phyloP scores from a whole-genome alignment of 2,888 invertebrate genomes.

The Pyralis farinalis region DNA sequence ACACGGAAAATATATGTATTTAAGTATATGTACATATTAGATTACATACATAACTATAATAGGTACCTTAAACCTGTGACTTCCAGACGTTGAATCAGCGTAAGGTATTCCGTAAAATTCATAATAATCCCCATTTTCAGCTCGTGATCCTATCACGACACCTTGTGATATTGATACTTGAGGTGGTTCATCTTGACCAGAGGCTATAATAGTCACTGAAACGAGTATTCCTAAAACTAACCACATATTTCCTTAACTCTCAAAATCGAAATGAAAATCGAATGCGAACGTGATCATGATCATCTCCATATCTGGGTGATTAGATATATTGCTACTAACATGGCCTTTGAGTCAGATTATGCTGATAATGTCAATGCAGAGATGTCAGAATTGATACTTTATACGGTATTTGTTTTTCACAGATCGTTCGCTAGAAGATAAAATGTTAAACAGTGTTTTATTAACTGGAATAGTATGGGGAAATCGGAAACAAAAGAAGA shows the following conservation, averaged over 20 bases:
- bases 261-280: slow-evolving; percentile 27
- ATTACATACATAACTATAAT: too few species aligned
- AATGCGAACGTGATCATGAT: background rate
- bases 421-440: too few species aligned
- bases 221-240: slow-evolving; percentile 23
- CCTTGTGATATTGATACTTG: slow-evolving; percentile 49
- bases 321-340: too few species aligned
- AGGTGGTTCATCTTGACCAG: slow-evolving; percentile 29
- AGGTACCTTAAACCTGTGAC: slow-evolving; percentile 59
- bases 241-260: slow-evolving; percentile 37
- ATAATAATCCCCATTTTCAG: slow-evolving; percentile 37
- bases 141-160: slow-evolving; percentile 41
- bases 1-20: too few species aligned
- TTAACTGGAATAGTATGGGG: too few species aligned
- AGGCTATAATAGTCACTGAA: slow-evolving; percentile 21
- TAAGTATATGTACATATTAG: too few species aligned
- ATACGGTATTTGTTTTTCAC: too few species aligned
- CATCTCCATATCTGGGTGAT: background rate
- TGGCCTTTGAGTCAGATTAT: too few species aligned
- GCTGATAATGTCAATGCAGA: too few species aligned
- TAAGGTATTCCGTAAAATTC: slow-evolving; percentile 66
- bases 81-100: slow-evolving; percentile 60
- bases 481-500: too few species aligned
- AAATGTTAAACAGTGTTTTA: too few species aligned
- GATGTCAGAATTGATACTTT: too few species aligned